Conservation (phyloP, 2,888 invertebrate genomes). For the Trilocha varians region DNA sequence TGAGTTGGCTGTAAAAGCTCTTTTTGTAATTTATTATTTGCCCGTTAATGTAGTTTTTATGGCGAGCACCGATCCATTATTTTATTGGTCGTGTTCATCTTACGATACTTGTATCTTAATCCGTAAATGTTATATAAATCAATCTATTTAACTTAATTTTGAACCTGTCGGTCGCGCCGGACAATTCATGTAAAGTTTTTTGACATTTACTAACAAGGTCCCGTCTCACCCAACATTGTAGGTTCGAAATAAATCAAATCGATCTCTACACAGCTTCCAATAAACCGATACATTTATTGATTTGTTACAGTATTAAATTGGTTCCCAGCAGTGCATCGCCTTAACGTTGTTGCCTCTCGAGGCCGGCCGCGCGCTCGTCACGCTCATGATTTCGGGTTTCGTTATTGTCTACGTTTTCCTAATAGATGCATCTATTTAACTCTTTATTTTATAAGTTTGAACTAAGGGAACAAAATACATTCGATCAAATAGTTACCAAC, state of each 20-base stretch:
- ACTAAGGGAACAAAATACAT: too few relatives aligned
- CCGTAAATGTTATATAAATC: conserved; percentile 3
- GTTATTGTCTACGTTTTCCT: conserved; percentile 27
- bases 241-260: conserved; percentile 66
- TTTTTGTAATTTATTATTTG: conserved; percentile 35
- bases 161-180: conserved; percentile 3
- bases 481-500: too few relatives aligned
- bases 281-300: conserved; percentile 73
- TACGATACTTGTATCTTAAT: conserved; percentile 4
- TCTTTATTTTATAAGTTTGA: background rate
- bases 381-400: conserved; percentile 40
- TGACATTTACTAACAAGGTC: conserved; percentile 70
- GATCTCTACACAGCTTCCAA: conserved; percentile 68
- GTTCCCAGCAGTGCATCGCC: conserved; percentile 64
- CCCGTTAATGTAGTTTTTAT: conserved; percentile 29
- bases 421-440: conserved; percentile 11
- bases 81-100: conserved; percentile 5
- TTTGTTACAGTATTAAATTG: conserved; percentile 72
- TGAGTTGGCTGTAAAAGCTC: conserved; percentile 34
- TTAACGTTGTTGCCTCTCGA: conserved; percentile 35
- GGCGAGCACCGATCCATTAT: conserved; percentile 16
- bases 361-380: conserved; percentile 43
- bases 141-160: background rate
- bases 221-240: conserved; percentile 53
- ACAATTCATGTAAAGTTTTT: conserved; percentile 39